phyloP scores from a whole-genome alignment of 2,888 invertebrate genomes.

The Diogma glabrata region DNA sequence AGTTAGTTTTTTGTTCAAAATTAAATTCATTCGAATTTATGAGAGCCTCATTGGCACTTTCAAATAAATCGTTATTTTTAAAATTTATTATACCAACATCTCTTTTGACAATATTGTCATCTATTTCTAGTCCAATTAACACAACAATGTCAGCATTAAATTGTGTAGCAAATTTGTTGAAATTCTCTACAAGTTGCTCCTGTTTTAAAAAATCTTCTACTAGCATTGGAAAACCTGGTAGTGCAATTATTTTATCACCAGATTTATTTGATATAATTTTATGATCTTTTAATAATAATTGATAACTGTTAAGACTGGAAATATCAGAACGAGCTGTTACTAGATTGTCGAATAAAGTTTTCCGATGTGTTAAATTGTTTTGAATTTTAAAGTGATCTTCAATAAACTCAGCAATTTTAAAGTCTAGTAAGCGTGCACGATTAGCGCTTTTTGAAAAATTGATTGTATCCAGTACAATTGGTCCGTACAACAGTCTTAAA shows the following conservation, averaged over 20 bases:
- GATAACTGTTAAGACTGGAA: conserved; percentile 46
- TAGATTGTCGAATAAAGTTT: conserved; percentile 40
- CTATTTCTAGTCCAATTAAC: conserved; percentile 51
- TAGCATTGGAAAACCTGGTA: conserved; percentile 38
- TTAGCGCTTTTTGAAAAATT: conserved; percentile 58
- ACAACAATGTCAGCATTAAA: conserved; percentile 39
- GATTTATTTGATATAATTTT: conserved; percentile 50
- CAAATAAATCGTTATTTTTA: conserved; percentile 23
- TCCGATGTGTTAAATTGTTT: conserved; percentile 32
- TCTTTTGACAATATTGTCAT: conserved; percentile 38
- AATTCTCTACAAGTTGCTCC: conserved; percentile 35
- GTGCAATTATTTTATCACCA: conserved; percentile 41
- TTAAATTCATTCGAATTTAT: conserved; percentile 24
- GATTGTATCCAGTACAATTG: conserved; percentile 71
- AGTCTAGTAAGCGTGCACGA: conserved; percentile 55
- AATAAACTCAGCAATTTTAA: conserved; percentile 43
- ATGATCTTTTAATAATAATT: conserved; percentile 63
- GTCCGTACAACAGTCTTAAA: conserved; percentile 28
- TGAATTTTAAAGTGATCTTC: conserved; percentile 41
- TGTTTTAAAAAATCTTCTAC: conserved; percentile 27
- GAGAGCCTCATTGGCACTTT: conserved; percentile 10
- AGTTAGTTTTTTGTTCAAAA: conserved; percentile 32
- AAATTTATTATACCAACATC: conserved; percentile 46
- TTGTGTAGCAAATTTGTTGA: conserved; percentile 39
- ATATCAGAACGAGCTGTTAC: conserved; percentile 55